These are phyloP conservation scores for Morinoia aosen DNA, from an alignment of 2,888 invertebrate genomes.

Conservation along the genomic window DNA sequence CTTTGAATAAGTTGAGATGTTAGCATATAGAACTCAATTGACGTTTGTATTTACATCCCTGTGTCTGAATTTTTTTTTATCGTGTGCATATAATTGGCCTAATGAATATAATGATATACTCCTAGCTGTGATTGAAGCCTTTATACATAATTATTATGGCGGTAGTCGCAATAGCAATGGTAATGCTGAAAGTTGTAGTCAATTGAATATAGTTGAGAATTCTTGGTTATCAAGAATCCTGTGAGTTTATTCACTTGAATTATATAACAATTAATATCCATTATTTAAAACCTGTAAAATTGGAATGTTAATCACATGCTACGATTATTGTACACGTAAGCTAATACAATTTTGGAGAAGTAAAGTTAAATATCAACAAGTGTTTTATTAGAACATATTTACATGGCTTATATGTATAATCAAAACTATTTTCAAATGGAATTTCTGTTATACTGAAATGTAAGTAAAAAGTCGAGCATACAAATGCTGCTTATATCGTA, in stretches of 20 bases:
- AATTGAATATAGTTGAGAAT: background rate
- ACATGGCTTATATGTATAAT: background rate
- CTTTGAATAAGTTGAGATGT: background rate
- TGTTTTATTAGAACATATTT: background rate
- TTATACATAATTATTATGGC: constrained; percentile 19
- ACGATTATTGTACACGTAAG: background rate
- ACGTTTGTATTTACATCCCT: background rate
- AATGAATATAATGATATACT: background rate
- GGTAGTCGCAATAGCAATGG: background rate
- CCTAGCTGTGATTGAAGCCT: constrained; percentile 46
- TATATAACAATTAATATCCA: background rate
- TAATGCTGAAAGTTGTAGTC: background rate
- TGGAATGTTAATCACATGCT: background rate
- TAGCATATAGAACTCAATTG: background rate
- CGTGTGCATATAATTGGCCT: background rate
- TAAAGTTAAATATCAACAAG: background rate
- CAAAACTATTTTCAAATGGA: background rate
- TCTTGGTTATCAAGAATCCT: background rate
- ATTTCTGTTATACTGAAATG: background rate
- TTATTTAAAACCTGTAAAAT: background rate
- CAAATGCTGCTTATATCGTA: background rate
- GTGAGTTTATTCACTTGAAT: background rate
- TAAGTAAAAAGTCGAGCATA: background rate
- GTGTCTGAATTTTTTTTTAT: background rate
- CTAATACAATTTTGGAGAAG: constrained; percentile 21